A percentile compares a stretch with the other conserved stretches of the same genome.
Evolutionary conservation across 2,113 vertebrate genomes (phyloP).

Genomic region (Fulica atra): DNA sequence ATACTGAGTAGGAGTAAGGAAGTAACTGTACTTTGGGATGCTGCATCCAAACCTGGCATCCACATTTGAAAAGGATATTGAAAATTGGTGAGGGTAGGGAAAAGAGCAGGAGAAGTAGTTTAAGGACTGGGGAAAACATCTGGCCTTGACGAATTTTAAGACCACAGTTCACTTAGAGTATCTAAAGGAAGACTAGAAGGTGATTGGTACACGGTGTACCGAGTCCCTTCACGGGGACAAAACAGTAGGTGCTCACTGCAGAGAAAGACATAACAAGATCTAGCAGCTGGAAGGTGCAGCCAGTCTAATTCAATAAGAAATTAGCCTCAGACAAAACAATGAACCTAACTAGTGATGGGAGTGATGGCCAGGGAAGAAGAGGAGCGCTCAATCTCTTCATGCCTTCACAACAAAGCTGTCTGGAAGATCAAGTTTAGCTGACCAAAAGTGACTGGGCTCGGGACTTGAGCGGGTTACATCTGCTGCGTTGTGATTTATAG

Average conservation of each 20-base stretch:
- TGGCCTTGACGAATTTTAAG: neutral
- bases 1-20: neutral
- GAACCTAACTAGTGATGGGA: neutral
- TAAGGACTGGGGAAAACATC: neutral
- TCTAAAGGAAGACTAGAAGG: neutral
- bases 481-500: neutral
- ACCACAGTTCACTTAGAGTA: neutral
- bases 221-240: neutral
- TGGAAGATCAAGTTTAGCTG: neutral
- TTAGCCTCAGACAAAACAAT: neutral
- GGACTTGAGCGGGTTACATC: neutral
- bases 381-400: neutral
- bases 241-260: neutral
- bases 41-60: neutral
- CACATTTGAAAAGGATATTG: neutral
- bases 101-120: neutral
- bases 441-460: neutral
- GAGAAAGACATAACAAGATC: neutral
- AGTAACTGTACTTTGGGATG: neutral
- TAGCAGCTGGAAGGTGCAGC: neutral
- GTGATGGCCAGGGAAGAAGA: neutral
- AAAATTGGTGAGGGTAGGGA: neutral
- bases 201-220: neutral
- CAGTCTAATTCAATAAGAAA: neutral
- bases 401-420: neutral